These are phyloP conservation scores for Drosophila maculinotata DNA, from an alignment of 2,888 invertebrate species.

Conservation along the genomic window DNA sequence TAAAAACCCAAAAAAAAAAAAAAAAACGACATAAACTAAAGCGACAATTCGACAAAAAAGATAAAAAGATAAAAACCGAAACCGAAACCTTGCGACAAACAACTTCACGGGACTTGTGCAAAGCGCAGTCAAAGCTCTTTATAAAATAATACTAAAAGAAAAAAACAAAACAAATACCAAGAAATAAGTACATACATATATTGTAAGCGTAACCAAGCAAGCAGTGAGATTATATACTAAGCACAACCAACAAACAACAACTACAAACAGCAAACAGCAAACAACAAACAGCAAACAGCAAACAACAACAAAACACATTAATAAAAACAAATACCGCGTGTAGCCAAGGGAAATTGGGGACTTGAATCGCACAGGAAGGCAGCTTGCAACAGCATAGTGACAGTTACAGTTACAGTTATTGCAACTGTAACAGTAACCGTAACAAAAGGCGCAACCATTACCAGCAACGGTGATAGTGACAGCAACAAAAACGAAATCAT, in stretches of 20 bases:
- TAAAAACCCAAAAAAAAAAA: slow-evolving; percentile 67
- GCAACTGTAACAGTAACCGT: slow-evolving; percentile 28
- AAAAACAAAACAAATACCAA: slow-evolving; percentile 50
- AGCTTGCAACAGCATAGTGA: slow-evolving; percentile 18
- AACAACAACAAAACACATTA: slow-evolving; percentile 18
- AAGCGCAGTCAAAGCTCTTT: slow-evolving; percentile 84
- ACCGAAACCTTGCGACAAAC: slow-evolving; percentile 41
- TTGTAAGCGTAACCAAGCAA: slow-evolving; percentile 63
- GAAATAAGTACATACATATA: slow-evolving; percentile 61
- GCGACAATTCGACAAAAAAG: slow-evolving; percentile 31
- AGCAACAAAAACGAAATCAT: slow-evolving; percentile 69
- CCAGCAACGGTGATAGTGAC: slow-evolving; percentile 33
- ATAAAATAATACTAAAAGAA: slow-evolving; percentile 47
- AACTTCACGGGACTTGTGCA: slow-evolving; percentile 83
- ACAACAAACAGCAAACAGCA: slow-evolving; percentile 25
- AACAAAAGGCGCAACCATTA: slow-evolving; percentile 23
- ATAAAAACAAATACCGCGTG: slow-evolving; percentile 12
- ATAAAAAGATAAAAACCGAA: slow-evolving; percentile 7
- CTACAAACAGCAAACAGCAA: slow-evolving; percentile 3
- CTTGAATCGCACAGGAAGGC: no score
- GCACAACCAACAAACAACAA: slow-evolving; percentile 52
- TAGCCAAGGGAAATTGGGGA: slow-evolving; percentile 4
- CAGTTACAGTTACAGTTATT: slow-evolving; percentile 21
- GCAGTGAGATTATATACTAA: slow-evolving; percentile 83
- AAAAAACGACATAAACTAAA: slow-evolving; percentile 18